Evolutionary conservation across 2,113 vertebrate genomes (phyloP).

Genomic region (Lophochroa leadbeateri): DNA sequence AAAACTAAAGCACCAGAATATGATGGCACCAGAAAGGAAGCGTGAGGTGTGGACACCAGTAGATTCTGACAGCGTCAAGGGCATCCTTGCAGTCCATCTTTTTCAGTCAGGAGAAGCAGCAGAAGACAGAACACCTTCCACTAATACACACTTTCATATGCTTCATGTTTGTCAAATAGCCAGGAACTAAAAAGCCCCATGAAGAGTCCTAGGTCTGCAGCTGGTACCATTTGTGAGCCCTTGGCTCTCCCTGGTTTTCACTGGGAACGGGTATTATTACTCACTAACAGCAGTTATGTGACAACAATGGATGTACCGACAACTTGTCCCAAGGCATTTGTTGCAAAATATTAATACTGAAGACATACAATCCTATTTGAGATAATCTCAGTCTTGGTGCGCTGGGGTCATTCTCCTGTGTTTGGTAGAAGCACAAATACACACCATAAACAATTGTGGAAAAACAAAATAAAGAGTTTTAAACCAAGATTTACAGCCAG

Average conservation of each 20-base stretch:
- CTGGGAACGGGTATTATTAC: background rate
- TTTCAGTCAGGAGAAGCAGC: background rate
- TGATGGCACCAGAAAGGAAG: background rate
- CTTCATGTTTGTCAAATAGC: background rate
- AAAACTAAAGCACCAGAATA: background rate
- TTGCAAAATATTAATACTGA: background rate
- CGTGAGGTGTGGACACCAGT: background rate
- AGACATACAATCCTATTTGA: background rate
- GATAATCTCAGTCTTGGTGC: background rate
- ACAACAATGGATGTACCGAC: background rate
- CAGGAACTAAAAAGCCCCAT: background rate
- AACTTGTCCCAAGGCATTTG: background rate
- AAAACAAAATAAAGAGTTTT: background rate
- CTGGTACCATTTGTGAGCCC: background rate
- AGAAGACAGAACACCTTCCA: background rate
- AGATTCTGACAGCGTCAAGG: background rate
- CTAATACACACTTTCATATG: background rate
- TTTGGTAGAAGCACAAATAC: slow-evolving; percentile 5
- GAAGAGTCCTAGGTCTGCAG: background rate
- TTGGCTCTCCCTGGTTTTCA: background rate
- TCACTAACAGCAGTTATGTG: background rate
- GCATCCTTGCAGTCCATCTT: background rate
- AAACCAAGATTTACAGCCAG: slow-evolving; percentile 46
- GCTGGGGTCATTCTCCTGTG: background rate
- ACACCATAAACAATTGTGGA: background rate